Evolutionary conservation across 2,797 vertebrate genomes (phyloP).

Genomic region (Crocodylus rhombifer): DNA sequence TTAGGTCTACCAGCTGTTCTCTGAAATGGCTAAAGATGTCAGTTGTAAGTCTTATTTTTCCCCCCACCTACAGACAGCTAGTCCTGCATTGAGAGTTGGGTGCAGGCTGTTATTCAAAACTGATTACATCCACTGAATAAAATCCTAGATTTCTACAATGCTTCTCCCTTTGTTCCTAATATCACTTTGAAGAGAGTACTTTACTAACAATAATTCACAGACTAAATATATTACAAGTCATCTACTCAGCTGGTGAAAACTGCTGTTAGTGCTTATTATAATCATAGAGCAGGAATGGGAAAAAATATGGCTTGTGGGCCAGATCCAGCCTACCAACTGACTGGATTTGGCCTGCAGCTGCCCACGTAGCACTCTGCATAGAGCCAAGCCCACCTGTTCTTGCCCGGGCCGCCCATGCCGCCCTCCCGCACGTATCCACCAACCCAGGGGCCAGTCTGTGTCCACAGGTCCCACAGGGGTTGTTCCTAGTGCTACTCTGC

Average conservation of each 20-base stretch:
- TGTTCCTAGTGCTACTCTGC: too few species aligned
- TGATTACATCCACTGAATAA: not conserved
- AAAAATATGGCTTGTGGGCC: too few species aligned
- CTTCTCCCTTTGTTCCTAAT: not conserved
- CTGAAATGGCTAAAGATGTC: not conserved
- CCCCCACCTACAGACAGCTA: not conserved
- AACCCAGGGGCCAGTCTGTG: too few species aligned
- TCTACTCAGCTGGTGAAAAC: not conserved
- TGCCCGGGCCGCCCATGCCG: too few species aligned
- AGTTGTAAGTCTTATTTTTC: not conserved
- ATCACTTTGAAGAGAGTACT: not conserved
- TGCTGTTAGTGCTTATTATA: too few species aligned
- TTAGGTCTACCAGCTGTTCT: not conserved
- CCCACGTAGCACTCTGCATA: too few species aligned
- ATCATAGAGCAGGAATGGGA: too few species aligned
- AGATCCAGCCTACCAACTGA: too few species aligned
- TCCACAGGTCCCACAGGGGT: too few species aligned
- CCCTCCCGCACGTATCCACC: too few species aligned
- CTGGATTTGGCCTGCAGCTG: too few species aligned
- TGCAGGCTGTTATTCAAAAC: not conserved
- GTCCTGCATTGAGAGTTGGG: not conserved
- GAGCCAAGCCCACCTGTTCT: too few species aligned
- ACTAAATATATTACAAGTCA: fast-evolving
- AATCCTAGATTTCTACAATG: not conserved
- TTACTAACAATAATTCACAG: not conserved